Evolutionary conservation across 2,888 invertebrate species (phyloP).

Genomic region (Eupithecia subumbrata): DNA sequence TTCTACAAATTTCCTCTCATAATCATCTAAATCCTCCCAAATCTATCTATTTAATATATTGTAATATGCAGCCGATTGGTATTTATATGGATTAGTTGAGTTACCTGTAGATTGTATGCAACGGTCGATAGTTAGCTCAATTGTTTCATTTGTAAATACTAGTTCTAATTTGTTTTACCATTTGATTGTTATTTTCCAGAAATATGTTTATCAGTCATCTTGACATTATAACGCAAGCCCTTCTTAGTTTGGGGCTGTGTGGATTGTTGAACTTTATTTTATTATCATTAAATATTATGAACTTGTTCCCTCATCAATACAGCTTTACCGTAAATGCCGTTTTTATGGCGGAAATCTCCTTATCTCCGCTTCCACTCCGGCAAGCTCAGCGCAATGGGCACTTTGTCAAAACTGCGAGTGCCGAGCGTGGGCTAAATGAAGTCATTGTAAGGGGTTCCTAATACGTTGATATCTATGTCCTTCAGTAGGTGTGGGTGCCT

Average conservation of each 20-base stretch:
- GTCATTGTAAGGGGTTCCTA: neutral
- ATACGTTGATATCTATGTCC: neutral
- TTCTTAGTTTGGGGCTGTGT: too few relatives aligned
- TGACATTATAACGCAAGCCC: too few relatives aligned
- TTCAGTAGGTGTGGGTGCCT: neutral
- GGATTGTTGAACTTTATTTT: too few relatives aligned
- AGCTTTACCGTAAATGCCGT: constrained; percentile 48
- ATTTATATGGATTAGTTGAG: too few relatives aligned
- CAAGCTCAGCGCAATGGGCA: constrained; percentile 47
- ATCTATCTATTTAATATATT: too few relatives aligned
- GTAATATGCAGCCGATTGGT: too few relatives aligned
- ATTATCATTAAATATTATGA: neutral
- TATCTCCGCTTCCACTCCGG: constrained; percentile 74
- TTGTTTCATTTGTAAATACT: too few relatives aligned
- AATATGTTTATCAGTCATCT: too few relatives aligned
- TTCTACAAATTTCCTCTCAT: neutral
- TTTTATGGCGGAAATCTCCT: constrained; percentile 75
- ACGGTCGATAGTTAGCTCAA: too few relatives aligned
- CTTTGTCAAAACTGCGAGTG: constrained; percentile 39
- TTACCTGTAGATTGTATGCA: too few relatives aligned
- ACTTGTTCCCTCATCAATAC: constrained; percentile 22
- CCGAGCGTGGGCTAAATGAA: neutral
- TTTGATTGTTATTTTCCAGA: too few relatives aligned
- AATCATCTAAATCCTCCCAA: constrained; percentile 6
- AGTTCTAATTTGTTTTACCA: too few relatives aligned